These are phyloP conservation scores for Neostethus bicornis DNA, from an alignment of 2,797 vertebrate species.

Conservation along the genomic window DNA sequence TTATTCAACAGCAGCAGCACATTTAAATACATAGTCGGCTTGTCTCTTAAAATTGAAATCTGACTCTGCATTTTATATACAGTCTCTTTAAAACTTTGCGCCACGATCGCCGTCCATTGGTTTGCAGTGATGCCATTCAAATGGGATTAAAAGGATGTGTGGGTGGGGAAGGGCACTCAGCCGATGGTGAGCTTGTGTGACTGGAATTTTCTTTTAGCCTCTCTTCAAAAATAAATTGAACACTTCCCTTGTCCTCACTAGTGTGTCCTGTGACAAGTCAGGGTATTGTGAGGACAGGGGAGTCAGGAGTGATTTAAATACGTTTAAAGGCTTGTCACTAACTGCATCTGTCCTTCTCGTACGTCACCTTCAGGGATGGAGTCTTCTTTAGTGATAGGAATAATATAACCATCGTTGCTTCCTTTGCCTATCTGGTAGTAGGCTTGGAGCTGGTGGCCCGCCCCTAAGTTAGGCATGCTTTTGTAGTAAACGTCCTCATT, in stretches of 20 bases:
- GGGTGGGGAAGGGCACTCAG: constrained; percentile 35
- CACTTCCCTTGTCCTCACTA: constrained; percentile 74
- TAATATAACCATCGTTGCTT: constrained; percentile 95
- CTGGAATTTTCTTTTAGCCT: constrained; percentile 62
- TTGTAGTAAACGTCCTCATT: constrained; percentile 98
- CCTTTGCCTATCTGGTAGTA: constrained; percentile 98
- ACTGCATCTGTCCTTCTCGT: constrained; percentile 99
- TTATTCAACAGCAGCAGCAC: constrained; percentile 92
- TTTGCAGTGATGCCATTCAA: constrained; percentile 63
- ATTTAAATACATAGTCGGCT: constrained; percentile 97
- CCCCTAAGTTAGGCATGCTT: constrained; percentile 98
- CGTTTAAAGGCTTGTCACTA: constrained; percentile 98
- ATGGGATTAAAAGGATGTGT: constrained; percentile 43
- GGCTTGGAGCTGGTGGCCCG: constrained; percentile 92
- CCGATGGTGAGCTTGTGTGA: constrained; percentile 47
- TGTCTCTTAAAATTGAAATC: constrained; percentile 93
- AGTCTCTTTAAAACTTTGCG: constrained; percentile 85
- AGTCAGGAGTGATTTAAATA: constrained; percentile 76
- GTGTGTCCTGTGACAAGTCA: constrained; percentile 70
- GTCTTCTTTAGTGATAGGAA: constrained; percentile 94
- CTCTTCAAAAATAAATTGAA: constrained; percentile 61
- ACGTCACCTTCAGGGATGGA: constrained; percentile 95
- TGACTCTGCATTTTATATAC: constrained; percentile 94
- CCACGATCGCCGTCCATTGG: constrained; percentile 68
- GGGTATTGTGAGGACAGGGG: constrained; percentile 21